These are phyloP conservation scores for Alloscopus bannaensis DNA, from an alignment of 2,888 invertebrate genomes.

Conservation along the genomic window DNA sequence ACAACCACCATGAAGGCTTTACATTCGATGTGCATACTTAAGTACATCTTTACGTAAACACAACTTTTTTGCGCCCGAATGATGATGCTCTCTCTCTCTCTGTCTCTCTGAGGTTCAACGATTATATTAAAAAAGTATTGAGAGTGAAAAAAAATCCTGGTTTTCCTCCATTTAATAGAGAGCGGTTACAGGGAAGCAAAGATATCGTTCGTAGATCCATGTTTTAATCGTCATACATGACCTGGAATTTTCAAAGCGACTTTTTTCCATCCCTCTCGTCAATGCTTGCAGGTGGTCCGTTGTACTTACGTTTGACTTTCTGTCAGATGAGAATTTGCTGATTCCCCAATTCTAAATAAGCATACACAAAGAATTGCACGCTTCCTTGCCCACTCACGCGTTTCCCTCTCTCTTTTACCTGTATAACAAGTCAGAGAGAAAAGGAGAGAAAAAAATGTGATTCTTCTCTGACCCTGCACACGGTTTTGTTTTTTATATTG, in stretches of 20 bases:
- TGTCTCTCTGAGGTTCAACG: too few species aligned
- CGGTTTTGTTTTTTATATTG: neutral
- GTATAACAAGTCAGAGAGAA: neutral
- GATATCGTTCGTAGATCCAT: neutral
- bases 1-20: too few species aligned
- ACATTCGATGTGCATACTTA: too few species aligned
- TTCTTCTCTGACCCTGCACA: conserved; percentile 9
- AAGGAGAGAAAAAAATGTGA: neutral
- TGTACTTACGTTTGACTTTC: conserved; percentile 25
- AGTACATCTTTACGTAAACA: neutral
- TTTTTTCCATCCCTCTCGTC: conserved; percentile 1
- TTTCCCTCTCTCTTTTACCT: conserved; percentile 1
- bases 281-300: conserved; percentile 20
- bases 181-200: neutral
- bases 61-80: neutral
- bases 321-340: too few species aligned
- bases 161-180: conserved; percentile 20
- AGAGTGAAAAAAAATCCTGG: conserved; percentile 24
- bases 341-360: too few species aligned
- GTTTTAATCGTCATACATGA: conserved; percentile 20
- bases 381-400: conserved; percentile 48
- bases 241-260: conserved; percentile 7
- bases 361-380: conserved; percentile 37
- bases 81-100: too few species aligned
- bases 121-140: too few species aligned